Evolutionary conservation across 2,113 vertebrate species (phyloP), one percentile per base, ranked within the genome.

Genomic region (Neomonachus schauinslandi): DNA sequence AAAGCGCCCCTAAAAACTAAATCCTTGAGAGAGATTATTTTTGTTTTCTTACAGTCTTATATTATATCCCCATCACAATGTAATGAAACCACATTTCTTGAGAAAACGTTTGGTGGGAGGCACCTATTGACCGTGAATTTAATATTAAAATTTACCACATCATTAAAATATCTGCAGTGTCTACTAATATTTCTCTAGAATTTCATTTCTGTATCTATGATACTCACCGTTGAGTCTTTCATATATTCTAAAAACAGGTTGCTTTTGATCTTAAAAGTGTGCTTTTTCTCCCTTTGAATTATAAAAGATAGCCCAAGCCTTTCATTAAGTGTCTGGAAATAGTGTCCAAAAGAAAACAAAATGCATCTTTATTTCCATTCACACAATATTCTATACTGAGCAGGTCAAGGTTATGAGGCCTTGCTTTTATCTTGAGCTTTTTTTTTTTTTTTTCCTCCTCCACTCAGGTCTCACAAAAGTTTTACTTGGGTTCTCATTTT

Each of bases 311-410:
- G 12, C 7, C 6, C 0, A 31, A 16, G 42, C 84, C 55, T 96
- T 97, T 95, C 87, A 95, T 79, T 79, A 84, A 88, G 24, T 51
- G 84, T 81, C 89, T 71, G 63, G 11, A 85, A 94, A 88, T 4
- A 96, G 15, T n/a, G 26, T 26, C 69, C 57, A 18, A 94, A 93
- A 85, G 87, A 94, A 89, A 97, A 92, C 69, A 94, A 92, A 94
- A 88, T 72, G 15, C 33, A 33, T 65, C 81, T 79, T 87, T 86
- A 93, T 96, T 87, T 55, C 82, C 26, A 36, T 93, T 89, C 83
- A 51, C 28, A 55, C 11, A 9, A 1, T 77, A 79, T 94, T 86
- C 55, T 96, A 16, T 67, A 59, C 24, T 55, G 46, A 98, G 14
- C 15, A 59, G 31, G 42, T 85, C 95, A 94, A 49, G 16, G 74